Evolutionary conservation across 37 sponge, comb jelly and placozoan species (phyloP), one percentile per base, ranked within the genome.

Genomic region (Dysidea cf. avara): DNA sequence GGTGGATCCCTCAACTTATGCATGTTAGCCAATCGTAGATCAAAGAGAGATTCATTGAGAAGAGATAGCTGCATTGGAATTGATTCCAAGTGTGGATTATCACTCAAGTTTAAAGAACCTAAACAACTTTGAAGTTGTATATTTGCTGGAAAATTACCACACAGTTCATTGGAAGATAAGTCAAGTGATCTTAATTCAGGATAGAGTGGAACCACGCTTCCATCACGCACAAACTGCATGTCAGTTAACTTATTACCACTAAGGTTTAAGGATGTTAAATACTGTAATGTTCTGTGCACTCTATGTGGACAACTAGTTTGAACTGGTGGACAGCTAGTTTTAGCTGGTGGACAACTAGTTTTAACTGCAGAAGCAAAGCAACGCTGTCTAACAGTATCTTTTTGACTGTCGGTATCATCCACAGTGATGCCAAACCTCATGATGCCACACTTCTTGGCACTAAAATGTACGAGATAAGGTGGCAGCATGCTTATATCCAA

Each of bases 31-130:
- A 78, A 57, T 1, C n/a, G 1, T 25, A 92, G 47, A 57, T 74
- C 75, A 9, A 68, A 75, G 35, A 89, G 53, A 4, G 72, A 53
- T 9, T 73, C 68, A 49, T 83, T 86, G 56, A 92, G 56, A 60
- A 80, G 66, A 1, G 81, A 83, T 68, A 92, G 73, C 61, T 92
- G 81, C 52, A 67, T 61, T 21, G 92, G 92, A 6, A 92, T 37
- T 17, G 36, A 53, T 34, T 78, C 79, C 55, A 92, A 47, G 0
- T 64, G 40, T 4, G 66, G 38, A 56, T 92, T 92, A 0, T 48
- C 55, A 53, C 53, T 69, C 47, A 89, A 32, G 14, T 40, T 54
- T 66, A 89, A 61, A 47, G 48, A 79, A 75, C 83, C 75, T 49
- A 89, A 61, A 39, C 76, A 80, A 22, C 57, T 18, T 30, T 69